Percentiles rank a stretch among this genome's conserved stretches.
phyloP scores from a whole-genome alignment of 2,888 invertebrate species.

The Sicus ferrugineus region DNA sequence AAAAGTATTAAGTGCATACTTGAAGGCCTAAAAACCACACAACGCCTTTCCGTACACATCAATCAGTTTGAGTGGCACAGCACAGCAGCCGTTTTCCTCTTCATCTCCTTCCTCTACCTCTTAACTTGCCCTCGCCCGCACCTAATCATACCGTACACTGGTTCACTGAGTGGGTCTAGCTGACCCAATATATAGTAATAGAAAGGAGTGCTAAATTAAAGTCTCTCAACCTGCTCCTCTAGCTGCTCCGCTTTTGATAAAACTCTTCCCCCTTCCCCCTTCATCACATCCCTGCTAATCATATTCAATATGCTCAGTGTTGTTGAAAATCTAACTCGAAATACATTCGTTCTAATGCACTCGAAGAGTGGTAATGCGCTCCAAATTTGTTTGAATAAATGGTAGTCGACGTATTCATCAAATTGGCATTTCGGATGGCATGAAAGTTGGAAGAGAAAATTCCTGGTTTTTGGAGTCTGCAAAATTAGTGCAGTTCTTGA shows the following conservation, averaged over 20 bases:
- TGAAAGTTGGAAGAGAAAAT: no score
- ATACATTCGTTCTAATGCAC: not conserved
- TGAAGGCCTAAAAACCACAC: conserved; percentile 16
- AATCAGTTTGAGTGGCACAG: not conserved
- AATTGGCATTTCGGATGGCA: no score
- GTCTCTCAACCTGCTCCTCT: no score
- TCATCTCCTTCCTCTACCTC: not conserved
- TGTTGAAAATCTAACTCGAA: not conserved
- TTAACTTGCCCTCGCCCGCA: no score
- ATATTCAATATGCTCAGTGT: conserved; percentile 1
- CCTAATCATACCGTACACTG: no score
- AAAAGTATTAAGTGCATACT: conserved; percentile 29
- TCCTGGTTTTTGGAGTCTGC: no score
- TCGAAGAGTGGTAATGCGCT: not conserved
- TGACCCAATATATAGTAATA: no score
- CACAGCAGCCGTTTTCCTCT: not conserved
- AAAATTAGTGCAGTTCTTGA: not conserved
- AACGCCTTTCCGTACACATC: not conserved
- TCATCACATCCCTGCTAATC: not conserved
- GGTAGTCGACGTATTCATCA: no score
- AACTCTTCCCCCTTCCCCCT: not conserved
- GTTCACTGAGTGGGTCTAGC: no score
- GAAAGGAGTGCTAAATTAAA: no score
- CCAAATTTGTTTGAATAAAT: not conserved
- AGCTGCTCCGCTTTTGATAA: not conserved